phyloP scores from a whole-genome alignment of 2,113 vertebrate species.

The Ornithorhynchus anatinus region DNA sequence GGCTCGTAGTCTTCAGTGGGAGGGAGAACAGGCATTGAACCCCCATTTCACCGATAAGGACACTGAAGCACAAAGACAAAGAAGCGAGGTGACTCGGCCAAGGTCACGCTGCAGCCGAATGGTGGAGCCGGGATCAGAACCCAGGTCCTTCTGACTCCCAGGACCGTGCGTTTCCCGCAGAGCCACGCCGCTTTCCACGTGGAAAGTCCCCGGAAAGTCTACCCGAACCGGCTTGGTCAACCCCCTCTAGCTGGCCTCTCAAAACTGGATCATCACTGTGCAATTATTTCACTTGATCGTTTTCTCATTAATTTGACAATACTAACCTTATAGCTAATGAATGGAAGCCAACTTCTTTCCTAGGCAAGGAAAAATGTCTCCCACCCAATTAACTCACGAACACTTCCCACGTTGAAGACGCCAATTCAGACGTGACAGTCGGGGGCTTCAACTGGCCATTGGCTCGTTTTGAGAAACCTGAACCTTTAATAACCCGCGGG shows the following conservation, averaged over 20 bases:
- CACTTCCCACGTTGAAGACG: conserved; percentile 50
- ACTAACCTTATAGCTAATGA: conserved; percentile 62
- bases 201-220: too few species aligned
- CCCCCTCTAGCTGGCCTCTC: neutral
- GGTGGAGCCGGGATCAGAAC: too few species aligned
- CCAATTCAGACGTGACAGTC: conserved; percentile 50
- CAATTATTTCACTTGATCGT: conserved; percentile 60
- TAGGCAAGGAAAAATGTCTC: conserved; percentile 55
- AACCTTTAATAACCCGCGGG: conserved; percentile 74
- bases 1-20: too few species aligned
- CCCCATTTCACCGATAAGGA: too few species aligned
- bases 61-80: too few species aligned
- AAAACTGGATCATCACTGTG: neutral
- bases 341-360: conserved; percentile 33
- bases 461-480: conserved; percentile 75
- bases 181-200: too few species aligned
- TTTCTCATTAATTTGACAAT: conserved; percentile 64
- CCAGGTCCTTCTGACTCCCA: too few species aligned
- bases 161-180: too few species aligned
- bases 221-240: too few species aligned
- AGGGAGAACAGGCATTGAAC: too few species aligned
- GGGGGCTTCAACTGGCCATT: conserved; percentile 60
- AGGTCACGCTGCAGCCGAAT: too few species aligned
- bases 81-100: too few species aligned
- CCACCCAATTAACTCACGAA: conserved; percentile 55